A percentile compares a stretch with the other conserved stretches of the same genome.
These are phyloP conservation scores for Chaetodon trifasciatus DNA, from an alignment of 2,797 vertebrate genomes.

Conservation along the genomic window DNA sequence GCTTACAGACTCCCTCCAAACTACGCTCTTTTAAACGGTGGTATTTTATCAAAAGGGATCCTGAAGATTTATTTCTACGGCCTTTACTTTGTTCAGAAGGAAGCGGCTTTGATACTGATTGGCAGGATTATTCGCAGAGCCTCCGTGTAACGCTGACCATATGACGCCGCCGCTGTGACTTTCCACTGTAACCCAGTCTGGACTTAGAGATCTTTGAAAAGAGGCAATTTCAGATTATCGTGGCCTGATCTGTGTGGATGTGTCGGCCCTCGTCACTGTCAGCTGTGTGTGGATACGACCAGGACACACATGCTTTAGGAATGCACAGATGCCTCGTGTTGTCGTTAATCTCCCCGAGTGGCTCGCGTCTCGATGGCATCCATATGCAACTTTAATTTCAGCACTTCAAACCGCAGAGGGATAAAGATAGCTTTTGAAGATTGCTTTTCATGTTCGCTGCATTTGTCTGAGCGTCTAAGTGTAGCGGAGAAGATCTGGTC, in stretches of 20 bases:
- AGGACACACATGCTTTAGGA: slow-evolving; percentile 60
- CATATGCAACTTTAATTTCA: slow-evolving; percentile 77
- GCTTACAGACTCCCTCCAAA: not conserved
- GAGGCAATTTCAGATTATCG: slow-evolving; percentile 79
- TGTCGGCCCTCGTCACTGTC: slow-evolving; percentile 52
- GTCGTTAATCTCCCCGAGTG: slow-evolving; percentile 75
- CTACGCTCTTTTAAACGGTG: not conserved
- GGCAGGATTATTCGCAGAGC: slow-evolving; percentile 53
- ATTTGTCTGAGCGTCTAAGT: slow-evolving; percentile 62
- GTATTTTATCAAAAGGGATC: slow-evolving; percentile 8
- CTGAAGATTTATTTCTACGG: slow-evolving; percentile 8
- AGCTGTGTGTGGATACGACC: slow-evolving; percentile 35
- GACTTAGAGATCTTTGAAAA: slow-evolving; percentile 76
- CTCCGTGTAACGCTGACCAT: slow-evolving; percentile 36
- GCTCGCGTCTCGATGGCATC: slow-evolving; percentile 72
- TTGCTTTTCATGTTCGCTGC: slow-evolving; percentile 72
- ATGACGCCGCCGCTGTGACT: slow-evolving; percentile 16
- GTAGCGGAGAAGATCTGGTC: slow-evolving; percentile 60
- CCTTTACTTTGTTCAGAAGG: not conserved
- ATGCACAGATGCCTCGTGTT: slow-evolving; percentile 61
- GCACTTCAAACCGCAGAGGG: slow-evolving; percentile 68
- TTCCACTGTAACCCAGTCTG: slow-evolving; percentile 31
- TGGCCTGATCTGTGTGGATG: slow-evolving; percentile 62
- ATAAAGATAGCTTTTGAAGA: slow-evolving; percentile 80
- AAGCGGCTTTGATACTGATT: slow-evolving; percentile 62